Percentiles rank a stretch among this genome's conserved stretches.
Conservation (phyloP, 1,140 invertebrate genomes). For the Musca domestica region DNA sequence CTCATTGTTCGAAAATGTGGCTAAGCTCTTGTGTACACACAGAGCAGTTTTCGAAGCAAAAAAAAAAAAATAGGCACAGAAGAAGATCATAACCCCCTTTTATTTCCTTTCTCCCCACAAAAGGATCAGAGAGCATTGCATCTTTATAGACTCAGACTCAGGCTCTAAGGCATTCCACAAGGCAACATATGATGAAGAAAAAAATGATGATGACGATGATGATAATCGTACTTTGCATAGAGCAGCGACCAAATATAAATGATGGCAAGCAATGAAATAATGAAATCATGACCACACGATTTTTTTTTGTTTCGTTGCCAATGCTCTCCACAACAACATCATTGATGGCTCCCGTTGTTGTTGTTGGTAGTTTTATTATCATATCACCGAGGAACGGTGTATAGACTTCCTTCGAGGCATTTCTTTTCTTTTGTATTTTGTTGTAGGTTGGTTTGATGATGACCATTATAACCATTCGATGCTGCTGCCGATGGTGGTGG, state of each 20-base stretch:
- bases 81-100: neutral
- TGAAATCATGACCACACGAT: conserved; percentile 27
- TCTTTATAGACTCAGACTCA: neutral
- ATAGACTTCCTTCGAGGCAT: conserved; percentile 6
- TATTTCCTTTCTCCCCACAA: neutral
- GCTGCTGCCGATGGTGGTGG: too few species aligned
- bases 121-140: neutral
- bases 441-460: neutral
- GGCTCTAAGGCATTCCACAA: neutral
- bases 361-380: conserved; percentile 41
- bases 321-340: neutral
- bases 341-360: neutral
- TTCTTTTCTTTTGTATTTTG: neutral
- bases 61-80: neutral
- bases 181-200: too few species aligned
- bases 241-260: conserved; percentile 23
- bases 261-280: conserved; percentile 34
- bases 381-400: conserved; percentile 2
- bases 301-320: neutral
- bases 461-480: conserved; percentile 1
- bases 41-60: neutral
- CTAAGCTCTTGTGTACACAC: conserved; percentile 52
- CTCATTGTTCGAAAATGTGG: conserved; percentile 20
- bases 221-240: conserved; percentile 4
- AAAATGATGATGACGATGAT: conserved; percentile 8